Base-by-base conservation (phyloP, 1,140 invertebrate species). In the Pectinophora gossypiella region DNA sequence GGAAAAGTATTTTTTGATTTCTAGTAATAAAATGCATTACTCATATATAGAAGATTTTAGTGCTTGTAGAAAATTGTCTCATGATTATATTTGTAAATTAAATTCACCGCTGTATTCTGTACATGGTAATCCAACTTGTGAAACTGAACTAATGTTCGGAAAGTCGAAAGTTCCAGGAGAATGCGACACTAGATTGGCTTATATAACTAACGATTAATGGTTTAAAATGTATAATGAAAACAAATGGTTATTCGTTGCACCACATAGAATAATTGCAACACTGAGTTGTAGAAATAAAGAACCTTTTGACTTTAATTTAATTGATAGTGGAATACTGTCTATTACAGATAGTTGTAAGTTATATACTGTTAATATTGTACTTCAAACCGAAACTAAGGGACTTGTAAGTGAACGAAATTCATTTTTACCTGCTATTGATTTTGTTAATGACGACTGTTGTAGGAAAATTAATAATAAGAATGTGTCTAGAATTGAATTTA, bases 281-380 rank as follows among this genome's bases (percentile, higher is more conserved):
- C 12, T 51, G 7, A 19, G 19, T 22, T 54, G 53, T 32, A 49
- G 46, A 46, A 58, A 58, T 45, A 38, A 58, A 53, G 56, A 58
- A 44, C 56, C 56, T n/a, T 44, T 48, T 44, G 50, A 58, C 32
- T 36, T 58, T 23, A 42, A 58, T 32, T 49, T 53, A 45, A 12
- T 20, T 3, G 42, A 44, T 44, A 44, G 18, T 44, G 42, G 42
- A 13, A 44, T 44, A 2, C 20, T 44, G 10, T 44, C 42, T 7
- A 19, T 44, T 10, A 10, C 12, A 5, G 19, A 19, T 20, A 44
- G 18, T 44, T 44, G 42, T 20, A 44, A 44, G 20, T 19, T 44
- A 21, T 20, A 20, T 44, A 44, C 42, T 20, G 42, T 44, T 12
- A 21, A 44, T 20, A 13, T 44, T 44, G 13, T 20, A 12, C 42